Evolutionary conservation across 2,888 invertebrate species (phyloP), one percentile per base, ranked within the genome.

Genomic region (Macaria notata): DNA sequence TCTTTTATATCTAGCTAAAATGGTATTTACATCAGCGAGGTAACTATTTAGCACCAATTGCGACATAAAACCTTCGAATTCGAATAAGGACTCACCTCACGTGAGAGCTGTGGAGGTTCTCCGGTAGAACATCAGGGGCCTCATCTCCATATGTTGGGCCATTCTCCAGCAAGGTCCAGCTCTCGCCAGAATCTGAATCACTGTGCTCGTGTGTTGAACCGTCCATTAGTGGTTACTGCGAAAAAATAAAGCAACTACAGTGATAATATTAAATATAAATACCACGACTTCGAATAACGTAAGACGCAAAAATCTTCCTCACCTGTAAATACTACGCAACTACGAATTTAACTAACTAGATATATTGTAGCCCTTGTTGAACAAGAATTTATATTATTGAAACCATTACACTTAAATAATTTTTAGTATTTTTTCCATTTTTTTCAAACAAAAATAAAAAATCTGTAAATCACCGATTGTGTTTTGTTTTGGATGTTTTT

Each of bases 131-230:
- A 38, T 79, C 79, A 4, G 79, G 76, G 33, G 74, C 75, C 56
- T 83, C 83, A 52, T 84, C 81, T 3, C 70, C 78, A 51, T 75
- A 75, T 1, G 72, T 56, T 39, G 84, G 74, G 48, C 72, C 71
- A 56, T 77, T 75, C 51, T 92, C 90, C 49, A 92, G 72, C 61
- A 92, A 69, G 46, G 88, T 92, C 92, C 92, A 92, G 75, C 91
- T 92, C 59, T 92, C 92, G 45, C 90, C 89, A 33, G 92, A 92
- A 73, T 92, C 92, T n/a, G 92, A 92, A 73, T 92, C 92, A 67
- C 90, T 92, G 65, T 86, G 86, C 49, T 89, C 90, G 46, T 78
- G 58, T 59, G 67, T 69, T 57, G 79, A 72, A 61, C 79, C 83
- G 74, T 91, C 91, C 90, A 92, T 91, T 78, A 75, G 66, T 68